Evolutionary conservation across 2,797 vertebrate genomes (phyloP), one percentile per base, ranked within the genome.

Genomic region (Emys orbicularis): DNA sequence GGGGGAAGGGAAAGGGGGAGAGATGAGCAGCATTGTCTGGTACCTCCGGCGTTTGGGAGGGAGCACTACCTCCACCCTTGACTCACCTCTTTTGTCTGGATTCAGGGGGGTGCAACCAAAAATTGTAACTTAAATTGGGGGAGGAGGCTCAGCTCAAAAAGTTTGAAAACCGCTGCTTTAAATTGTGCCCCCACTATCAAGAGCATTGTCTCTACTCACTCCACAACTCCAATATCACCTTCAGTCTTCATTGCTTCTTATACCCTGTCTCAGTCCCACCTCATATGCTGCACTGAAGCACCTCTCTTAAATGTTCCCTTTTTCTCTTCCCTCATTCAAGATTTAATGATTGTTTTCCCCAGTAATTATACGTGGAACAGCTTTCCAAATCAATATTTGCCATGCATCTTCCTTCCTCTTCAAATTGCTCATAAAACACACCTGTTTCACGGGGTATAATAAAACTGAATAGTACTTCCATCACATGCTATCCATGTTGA

Each of bases 381-480:
- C 15, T 54, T 93, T 84, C 80, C 53, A 81, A 84, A 81, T 1
- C 87, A 91, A 50, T 79, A 92, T 79, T 95, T 90, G 91, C 77
- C 49, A 85, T 91, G 59, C 3, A 87, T 12, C 1, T 81, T 27
- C 49, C 56, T 54, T 84, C 53, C 31, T 54, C 81, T 95, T 68
- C 77, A 87, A 92, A 85, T 50, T 83, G 74, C 84, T 27, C 88
- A 59, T 80, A 88, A 88, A 92, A 93, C 29, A 77, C 89, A 82
- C n/a, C 37, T 74, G 12, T 37, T 92, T 94, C 77, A 86, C 79
- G 88, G 82, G 54, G 54, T 44, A 86, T 37, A 74, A 34, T 87
- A 93, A 19, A 86, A 19, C 12, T 79, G 12, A 81, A 80, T 13
- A 29, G 77, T 0, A 27, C 3, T 15, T 27, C 74, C 21, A 41